These are phyloP conservation scores for Idaea biselata DNA, from an alignment of 2,888 invertebrate species.

Conservation along the genomic window DNA sequence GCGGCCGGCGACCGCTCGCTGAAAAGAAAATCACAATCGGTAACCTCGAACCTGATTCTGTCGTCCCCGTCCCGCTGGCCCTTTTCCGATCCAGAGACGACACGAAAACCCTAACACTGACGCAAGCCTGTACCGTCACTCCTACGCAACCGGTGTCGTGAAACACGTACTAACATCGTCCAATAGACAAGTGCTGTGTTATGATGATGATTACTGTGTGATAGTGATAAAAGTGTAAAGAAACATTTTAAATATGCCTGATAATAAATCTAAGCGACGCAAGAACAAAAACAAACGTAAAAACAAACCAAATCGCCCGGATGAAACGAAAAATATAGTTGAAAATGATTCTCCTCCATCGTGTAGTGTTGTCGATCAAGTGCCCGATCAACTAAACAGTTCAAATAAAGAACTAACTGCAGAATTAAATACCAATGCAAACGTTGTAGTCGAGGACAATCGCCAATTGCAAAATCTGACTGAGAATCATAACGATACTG, in stretches of 20 bases:
- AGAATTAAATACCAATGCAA: neutral
- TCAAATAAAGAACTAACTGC: neutral
- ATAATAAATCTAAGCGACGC: slow-evolving; percentile 60
- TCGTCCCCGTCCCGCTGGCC: slow-evolving; percentile 50
- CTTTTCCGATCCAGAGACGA: slow-evolving; percentile 52
- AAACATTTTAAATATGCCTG: slow-evolving; percentile 62
- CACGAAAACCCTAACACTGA: slow-evolving; percentile 47
- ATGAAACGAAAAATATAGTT: slow-evolving; percentile 42
- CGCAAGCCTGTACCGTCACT: slow-evolving; percentile 48
- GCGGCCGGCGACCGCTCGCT: slow-evolving; percentile 66
- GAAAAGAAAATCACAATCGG: slow-evolving; percentile 60
- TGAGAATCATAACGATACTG: neutral
- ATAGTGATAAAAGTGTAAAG: slow-evolving; percentile 65
- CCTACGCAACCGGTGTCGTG: slow-evolving; percentile 64
- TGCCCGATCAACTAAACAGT: neutral
- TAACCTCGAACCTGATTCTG: slow-evolving; percentile 52
- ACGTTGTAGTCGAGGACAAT: neutral
- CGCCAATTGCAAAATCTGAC: neutral
- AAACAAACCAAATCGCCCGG: slow-evolving; percentile 58
- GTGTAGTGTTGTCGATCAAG: slow-evolving; percentile 20
- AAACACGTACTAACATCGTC: slow-evolving; percentile 46
- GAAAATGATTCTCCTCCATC: slow-evolving; percentile 36
- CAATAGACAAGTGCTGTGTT: slow-evolving; percentile 58
- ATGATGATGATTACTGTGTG: slow-evolving; percentile 57
- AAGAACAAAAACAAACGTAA: slow-evolving; percentile 75